These are phyloP conservation scores for Cossypha caffra DNA, from an alignment of 2,797 vertebrate species.

Conservation along the genomic window DNA sequence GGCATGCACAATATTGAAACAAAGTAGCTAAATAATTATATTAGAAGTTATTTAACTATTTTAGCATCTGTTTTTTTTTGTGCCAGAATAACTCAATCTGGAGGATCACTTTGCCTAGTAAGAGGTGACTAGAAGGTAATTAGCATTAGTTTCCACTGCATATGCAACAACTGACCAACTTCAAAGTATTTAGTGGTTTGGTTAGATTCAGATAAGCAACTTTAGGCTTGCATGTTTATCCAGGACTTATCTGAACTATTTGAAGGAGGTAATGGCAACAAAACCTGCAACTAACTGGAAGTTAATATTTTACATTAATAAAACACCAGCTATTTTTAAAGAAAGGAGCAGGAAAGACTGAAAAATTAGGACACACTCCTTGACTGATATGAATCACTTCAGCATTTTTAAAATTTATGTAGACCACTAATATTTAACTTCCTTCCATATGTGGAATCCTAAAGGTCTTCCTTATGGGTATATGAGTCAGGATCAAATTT, in stretches of 20 bases:
- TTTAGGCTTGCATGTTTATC: not conserved
- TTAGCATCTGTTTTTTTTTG: not conserved
- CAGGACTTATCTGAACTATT: slow-evolving; percentile 50
- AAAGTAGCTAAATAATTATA: not conserved
- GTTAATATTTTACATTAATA: slow-evolving; percentile 59
- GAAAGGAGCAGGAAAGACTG: slow-evolving; percentile 2
- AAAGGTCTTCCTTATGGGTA: not conserved
- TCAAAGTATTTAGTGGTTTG: slow-evolving; percentile 34
- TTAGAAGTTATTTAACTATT: not conserved
- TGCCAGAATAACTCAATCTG: not conserved
- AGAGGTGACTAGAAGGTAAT: not conserved
- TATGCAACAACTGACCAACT: not conserved
- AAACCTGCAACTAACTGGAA: slow-evolving; percentile 5
- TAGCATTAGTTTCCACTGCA: not conserved
- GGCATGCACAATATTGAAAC: not conserved
- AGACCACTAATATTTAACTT: not conserved
- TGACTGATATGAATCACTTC: not conserved
- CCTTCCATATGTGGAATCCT: not conserved
- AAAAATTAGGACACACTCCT: not conserved
- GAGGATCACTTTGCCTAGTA: not conserved
- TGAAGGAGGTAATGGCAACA: slow-evolving; percentile 11
- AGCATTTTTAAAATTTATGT: not conserved
- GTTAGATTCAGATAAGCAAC: slow-evolving; percentile 51
- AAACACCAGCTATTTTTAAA: not conserved
- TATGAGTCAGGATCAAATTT: not conserved